phyloP scores from a whole-genome alignment of 2,797 vertebrate species.

The Pipistrellus nathusii region DNA sequence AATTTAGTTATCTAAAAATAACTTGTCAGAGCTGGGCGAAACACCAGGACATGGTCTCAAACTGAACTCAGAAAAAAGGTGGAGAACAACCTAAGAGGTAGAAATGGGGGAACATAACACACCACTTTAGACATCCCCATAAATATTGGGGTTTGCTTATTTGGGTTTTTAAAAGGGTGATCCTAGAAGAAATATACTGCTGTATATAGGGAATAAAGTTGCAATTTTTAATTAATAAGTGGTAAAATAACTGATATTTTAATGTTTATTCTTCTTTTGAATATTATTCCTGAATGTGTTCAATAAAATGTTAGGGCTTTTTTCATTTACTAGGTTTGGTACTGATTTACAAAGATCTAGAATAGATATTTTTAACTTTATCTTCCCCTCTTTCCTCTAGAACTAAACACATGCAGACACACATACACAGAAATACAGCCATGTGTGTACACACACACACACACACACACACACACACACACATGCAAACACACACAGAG shows the following conservation, averaged over 20 bases:
- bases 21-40: neutral
- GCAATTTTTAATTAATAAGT: neutral
- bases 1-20: neutral
- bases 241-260: neutral
- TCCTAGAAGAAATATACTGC: neutral
- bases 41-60: neutral
- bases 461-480: neutral
- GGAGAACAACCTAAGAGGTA: neutral
- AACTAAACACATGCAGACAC: constrained; percentile 19
- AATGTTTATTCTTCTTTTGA: neutral
- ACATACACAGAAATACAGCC: neutral
- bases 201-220: neutral
- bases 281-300: neutral
- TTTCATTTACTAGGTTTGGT: neutral
- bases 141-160: neutral
- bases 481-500: neutral
- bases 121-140: neutral
- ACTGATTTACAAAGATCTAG: neutral
- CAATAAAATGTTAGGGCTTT: neutral
- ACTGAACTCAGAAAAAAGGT: neutral
- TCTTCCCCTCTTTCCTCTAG: neutral
- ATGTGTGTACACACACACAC: neutral
- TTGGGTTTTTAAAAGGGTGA: neutral
- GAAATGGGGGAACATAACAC: neutral
- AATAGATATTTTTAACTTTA: neutral